Conservation (phyloP, 1,140 invertebrate genomes). For the Cepaea nemoralis region DNA sequence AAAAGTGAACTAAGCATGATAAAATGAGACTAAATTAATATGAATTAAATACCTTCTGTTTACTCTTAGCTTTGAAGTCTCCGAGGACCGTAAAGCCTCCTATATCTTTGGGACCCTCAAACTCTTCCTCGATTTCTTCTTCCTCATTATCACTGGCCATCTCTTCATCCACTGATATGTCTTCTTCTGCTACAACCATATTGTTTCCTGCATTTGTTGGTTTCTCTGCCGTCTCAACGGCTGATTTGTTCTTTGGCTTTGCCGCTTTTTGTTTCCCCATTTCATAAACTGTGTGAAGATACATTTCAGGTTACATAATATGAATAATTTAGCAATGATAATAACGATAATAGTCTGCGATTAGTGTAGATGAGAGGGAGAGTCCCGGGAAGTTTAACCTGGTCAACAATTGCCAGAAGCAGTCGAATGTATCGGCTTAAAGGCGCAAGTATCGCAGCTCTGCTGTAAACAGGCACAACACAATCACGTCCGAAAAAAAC, state of each 20-base stretch:
- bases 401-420: no score
- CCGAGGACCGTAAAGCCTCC: conserved; percentile 68
- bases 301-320: no score
- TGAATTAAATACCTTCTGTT: conserved; percentile 71
- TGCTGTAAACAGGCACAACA: no score
- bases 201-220: not conserved
- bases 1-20: no score
- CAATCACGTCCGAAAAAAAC: no score
- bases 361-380: no score
- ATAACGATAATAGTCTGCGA: no score
- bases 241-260: not conserved
- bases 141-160: conserved; percentile 37
- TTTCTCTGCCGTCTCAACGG: not conserved
- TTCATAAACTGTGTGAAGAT: no score
- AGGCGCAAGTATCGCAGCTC: no score
- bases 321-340: no score
- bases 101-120: conserved; percentile 48
- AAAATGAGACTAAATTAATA: not conserved
- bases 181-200: not conserved
- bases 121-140: conserved; percentile 21
- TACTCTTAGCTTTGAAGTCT: conserved; percentile 57
- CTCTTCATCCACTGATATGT: conserved; percentile 18
- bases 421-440: no score
- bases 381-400: no score
- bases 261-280: not conserved